Percentiles rank a stretch among this genome's conserved stretches.
Conservation (phyloP, 2,797 vertebrate genomes). For the Echeneis naucrates region DNA sequence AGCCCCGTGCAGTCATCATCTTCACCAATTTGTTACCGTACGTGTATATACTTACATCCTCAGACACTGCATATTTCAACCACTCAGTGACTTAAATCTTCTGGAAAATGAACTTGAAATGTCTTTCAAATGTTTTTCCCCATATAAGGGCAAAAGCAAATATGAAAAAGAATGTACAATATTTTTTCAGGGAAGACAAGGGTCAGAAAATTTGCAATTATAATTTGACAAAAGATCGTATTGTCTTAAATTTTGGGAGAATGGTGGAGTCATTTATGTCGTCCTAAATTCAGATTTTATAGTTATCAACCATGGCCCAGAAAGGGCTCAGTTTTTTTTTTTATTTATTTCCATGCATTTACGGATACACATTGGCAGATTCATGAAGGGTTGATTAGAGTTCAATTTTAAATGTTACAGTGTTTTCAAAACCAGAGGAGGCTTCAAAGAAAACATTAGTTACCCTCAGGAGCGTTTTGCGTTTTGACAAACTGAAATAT, state of each 20-base stretch:
- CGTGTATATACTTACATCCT: conserved; percentile 9
- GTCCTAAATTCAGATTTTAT: not conserved
- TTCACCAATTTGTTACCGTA: conserved; percentile 6
- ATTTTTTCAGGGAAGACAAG: not conserved
- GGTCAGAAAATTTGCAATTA: not conserved
- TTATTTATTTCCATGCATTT: not conserved
- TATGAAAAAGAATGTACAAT: conserved; percentile 4
- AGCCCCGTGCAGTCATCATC: not conserved
- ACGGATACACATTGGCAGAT: not conserved
- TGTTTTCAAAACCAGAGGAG: not conserved
- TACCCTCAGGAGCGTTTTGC: not conserved
- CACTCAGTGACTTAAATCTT: conserved; percentile 25
- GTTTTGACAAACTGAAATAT: not conserved
- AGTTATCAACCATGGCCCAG: not conserved
- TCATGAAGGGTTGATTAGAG: not conserved
- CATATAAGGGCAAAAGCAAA: not conserved
- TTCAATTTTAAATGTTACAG: not conserved
- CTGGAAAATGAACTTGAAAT: conserved; percentile 9
- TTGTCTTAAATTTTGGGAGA: not conserved
- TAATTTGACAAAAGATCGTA: not conserved
- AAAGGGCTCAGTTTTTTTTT: not conserved
- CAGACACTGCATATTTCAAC: conserved; percentile 30
- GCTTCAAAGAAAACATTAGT: not conserved
- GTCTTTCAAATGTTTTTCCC: conserved; percentile 11
- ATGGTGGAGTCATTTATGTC: not conserved